Conservation (phyloP, 2,113 vertebrate species). For the Coregonus clupeaformis region DNA sequence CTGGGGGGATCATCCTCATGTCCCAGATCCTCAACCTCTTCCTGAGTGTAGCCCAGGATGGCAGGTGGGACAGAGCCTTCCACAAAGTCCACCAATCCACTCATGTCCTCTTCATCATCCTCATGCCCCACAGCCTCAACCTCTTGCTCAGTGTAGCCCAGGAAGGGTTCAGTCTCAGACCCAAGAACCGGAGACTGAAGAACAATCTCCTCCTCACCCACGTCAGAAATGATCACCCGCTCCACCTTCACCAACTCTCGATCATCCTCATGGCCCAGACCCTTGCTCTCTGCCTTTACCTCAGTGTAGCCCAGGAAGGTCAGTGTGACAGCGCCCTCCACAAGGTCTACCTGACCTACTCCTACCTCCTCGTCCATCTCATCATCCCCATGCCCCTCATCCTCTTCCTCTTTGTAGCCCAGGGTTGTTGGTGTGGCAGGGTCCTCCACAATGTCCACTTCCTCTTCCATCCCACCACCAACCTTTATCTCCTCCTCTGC, state of each 20-base stretch:
- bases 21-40: slow-evolving; percentile 46
- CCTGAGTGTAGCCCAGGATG: not conserved
- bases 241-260: slow-evolving; percentile 61
- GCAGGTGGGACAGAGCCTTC: no score
- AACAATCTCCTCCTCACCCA: slow-evolving; percentile 50
- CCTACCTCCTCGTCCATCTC: not conserved
- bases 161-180: no score
- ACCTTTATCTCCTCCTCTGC: not conserved
- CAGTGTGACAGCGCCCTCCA: slow-evolving; percentile 61
- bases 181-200: not conserved
- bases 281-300: slow-evolving; percentile 13
- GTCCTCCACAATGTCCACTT: not conserved
- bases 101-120: slow-evolving; percentile 12
- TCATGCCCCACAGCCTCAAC: not conserved
- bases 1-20: slow-evolving; percentile 18
- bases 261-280: slow-evolving; percentile 15
- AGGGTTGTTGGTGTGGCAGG: not conserved
- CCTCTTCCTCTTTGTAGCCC: not conserved
- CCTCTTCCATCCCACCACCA: slow-evolving; percentile 11
- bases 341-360: not conserved
- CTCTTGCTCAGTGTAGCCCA: not conserved
- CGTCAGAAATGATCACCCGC: slow-evolving; percentile 62
- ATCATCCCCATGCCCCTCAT: not conserved
- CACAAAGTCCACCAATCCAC: no score
- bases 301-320: slow-evolving; percentile 67